Percentiles rank a stretch among this genome's conserved stretches.
phyloP scores from a whole-genome alignment of 2,797 vertebrate species.

The Naso thynnoides region DNA sequence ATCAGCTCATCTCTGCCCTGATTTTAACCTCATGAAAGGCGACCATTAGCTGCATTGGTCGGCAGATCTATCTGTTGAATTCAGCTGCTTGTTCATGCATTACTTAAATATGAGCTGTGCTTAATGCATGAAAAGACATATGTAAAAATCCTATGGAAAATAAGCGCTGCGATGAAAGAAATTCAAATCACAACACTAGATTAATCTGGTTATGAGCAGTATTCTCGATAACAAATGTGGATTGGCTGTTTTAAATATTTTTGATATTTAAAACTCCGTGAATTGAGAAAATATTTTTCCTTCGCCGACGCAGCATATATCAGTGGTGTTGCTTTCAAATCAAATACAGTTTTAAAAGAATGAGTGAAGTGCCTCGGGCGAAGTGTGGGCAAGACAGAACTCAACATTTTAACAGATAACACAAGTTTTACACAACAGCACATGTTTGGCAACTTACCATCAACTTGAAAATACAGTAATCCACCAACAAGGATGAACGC shows the following conservation, averaged over 20 bases:
- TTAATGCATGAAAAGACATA: not conserved
- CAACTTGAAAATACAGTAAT: constrained; percentile 91
- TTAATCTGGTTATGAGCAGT: not conserved
- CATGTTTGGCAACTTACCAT: constrained; percentile 88
- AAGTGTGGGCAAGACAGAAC: not conserved
- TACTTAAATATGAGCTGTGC: not conserved
- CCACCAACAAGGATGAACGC: constrained; percentile 92
- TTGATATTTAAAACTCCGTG: not conserved
- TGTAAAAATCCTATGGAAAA: not conserved
- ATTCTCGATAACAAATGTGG: not conserved
- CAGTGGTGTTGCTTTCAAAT: not conserved
- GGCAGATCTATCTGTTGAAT: constrained; percentile 30
- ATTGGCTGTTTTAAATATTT: not conserved
- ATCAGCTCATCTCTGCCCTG: not conserved
- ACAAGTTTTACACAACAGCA: constrained; percentile 27
- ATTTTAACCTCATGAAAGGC: constrained; percentile 19
- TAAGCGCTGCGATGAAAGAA: not conserved
- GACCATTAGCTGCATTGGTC: not conserved
- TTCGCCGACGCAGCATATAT: not conserved
- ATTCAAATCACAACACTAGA: not conserved
- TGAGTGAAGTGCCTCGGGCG: not conserved
- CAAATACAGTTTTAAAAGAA: not conserved
- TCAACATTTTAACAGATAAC: not conserved
- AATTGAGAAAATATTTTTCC: not conserved
- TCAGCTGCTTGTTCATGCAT: not conserved